A percentile compares a stretch with the other conserved stretches of the same genome.
These are phyloP conservation scores for Ligdia adustata DNA, from an alignment of 2,888 invertebrate species.

Conservation along the genomic window DNA sequence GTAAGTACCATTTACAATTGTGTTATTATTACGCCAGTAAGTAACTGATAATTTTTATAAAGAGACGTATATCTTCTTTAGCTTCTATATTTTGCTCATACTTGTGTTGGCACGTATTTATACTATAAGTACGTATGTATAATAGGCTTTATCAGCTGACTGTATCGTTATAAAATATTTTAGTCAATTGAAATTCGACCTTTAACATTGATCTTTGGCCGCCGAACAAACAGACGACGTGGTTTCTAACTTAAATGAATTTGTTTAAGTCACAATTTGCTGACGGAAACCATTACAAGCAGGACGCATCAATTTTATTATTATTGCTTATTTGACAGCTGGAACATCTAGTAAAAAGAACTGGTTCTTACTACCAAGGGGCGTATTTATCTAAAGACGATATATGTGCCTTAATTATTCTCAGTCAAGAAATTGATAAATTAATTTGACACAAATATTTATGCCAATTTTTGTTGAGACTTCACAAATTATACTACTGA, in stretches of 20 bases:
- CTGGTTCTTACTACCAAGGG: conserved; percentile 30
- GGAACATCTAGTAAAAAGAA: conserved; percentile 35
- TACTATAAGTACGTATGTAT: too few relatives aligned
- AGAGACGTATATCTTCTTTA: too few relatives aligned
- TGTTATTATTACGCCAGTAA: too few relatives aligned
- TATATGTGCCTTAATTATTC: too few relatives aligned
- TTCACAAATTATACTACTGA: too few relatives aligned
- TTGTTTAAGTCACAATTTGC: conserved; percentile 52
- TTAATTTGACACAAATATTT: too few relatives aligned
- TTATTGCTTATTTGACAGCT: conserved; percentile 53
- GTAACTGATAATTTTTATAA: too few relatives aligned
- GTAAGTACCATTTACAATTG: too few relatives aligned
- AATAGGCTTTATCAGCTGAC: not conserved
- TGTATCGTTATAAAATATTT: conserved; percentile 8
- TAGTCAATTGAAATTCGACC: conserved; percentile 17
- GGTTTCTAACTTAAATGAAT: conserved; percentile 46
- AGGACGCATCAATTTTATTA: conserved; percentile 62
- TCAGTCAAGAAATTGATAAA: too few relatives aligned
- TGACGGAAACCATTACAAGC: conserved; percentile 58
- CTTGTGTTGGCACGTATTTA: too few relatives aligned
- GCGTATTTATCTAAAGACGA: not conserved
- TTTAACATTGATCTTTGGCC: conserved; percentile 29
- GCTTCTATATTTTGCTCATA: too few relatives aligned
- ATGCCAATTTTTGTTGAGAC: too few relatives aligned
- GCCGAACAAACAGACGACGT: conserved; percentile 27